Evolutionary conservation across 2,888 invertebrate species (phyloP).

Genomic region (Physocephala rufipes): DNA sequence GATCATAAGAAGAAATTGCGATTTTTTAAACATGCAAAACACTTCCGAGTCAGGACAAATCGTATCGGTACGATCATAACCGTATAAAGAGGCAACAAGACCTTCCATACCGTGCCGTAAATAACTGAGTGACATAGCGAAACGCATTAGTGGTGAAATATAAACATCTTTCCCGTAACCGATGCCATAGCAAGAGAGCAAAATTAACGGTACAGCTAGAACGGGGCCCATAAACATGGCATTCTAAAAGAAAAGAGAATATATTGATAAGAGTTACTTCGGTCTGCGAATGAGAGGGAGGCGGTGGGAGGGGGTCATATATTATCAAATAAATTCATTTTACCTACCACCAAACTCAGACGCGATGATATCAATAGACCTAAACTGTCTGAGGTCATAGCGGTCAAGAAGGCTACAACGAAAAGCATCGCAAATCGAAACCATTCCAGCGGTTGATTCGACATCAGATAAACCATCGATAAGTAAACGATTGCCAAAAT

Average conservation of each 20-base stretch:
- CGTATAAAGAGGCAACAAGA: conserved; percentile 81
- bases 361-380: conserved; percentile 79
- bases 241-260: conserved; percentile 70
- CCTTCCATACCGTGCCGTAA: conserved; percentile 85
- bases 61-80: conserved; percentile 75
- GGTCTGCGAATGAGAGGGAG: not conserved
- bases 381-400: conserved; percentile 81
- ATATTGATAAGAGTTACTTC: not conserved
- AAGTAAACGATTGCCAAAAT: conserved; percentile 75
- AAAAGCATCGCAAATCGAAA: conserved; percentile 76
- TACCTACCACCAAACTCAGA: conserved; percentile 80
- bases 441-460: conserved; percentile 79
- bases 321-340: not conserved
- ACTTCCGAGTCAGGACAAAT: conserved; percentile 76
- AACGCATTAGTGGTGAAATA: conserved; percentile 76
- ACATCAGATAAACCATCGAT: conserved; percentile 76
- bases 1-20: conserved; percentile 76
- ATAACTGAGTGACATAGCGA: conserved; percentile 85
- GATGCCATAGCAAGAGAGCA: conserved; percentile 87
- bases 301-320: not conserved
- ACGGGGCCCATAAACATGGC: conserved; percentile 91
- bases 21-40: conserved; percentile 80
- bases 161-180: conserved; percentile 79
- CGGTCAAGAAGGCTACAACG: conserved; percentile 75
- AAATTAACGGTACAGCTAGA: conserved; percentile 84